These are phyloP conservation scores for Temnothorax rugatulus DNA, from an alignment of 2,888 invertebrate genomes.

Conservation along the genomic window DNA sequence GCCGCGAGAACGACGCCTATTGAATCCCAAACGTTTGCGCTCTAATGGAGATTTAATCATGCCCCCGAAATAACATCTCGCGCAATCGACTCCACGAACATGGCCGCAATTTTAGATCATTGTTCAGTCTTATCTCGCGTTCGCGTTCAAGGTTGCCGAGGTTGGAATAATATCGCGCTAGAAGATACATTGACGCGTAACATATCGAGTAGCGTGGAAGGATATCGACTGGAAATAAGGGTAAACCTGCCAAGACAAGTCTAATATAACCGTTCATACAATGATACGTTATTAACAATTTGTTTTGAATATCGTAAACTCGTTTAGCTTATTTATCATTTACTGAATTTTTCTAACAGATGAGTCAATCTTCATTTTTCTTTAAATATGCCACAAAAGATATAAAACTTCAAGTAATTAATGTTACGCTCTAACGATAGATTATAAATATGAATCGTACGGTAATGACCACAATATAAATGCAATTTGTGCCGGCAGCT, in stretches of 20 bases:
- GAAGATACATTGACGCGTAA: background rate
- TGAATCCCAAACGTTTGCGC: constrained; percentile 31
- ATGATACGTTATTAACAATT: background rate
- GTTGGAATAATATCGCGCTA: background rate
- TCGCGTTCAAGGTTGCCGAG: constrained; percentile 27
- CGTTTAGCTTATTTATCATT: background rate
- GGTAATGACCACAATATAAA: background rate
- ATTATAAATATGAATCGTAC: background rate
- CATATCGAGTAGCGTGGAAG: background rate
- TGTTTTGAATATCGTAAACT: background rate
- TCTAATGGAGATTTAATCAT: constrained; percentile 49
- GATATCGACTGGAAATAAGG: background rate
- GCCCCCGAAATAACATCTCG: constrained; percentile 35
- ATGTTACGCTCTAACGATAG: background rate
- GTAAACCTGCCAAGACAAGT: background rate
- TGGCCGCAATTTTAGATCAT: constrained; percentile 43
- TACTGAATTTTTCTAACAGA: background rate
- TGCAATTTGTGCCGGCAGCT: constrained; percentile 12
- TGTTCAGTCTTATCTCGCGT: constrained; percentile 30
- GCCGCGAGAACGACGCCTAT: constrained; percentile 33
- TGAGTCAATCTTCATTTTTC: background rate
- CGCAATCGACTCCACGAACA: background rate
- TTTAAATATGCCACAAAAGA: background rate
- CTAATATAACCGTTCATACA: background rate
- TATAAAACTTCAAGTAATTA: background rate